Evolutionary conservation across 2,797 vertebrate genomes (phyloP).

Genomic region (Chaetodon trifasciatus): DNA sequence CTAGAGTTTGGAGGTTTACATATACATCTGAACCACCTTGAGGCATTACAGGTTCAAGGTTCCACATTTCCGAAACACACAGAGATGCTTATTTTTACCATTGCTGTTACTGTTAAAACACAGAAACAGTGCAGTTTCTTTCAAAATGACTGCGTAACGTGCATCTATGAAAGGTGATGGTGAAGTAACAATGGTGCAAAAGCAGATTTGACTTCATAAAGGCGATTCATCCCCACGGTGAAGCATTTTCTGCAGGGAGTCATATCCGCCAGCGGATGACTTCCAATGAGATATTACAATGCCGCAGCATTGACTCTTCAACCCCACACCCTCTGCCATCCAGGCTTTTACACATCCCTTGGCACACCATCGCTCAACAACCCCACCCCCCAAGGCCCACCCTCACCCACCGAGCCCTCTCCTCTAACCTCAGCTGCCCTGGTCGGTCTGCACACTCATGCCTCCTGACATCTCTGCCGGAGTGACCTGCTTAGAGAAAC

Average conservation of each 20-base stretch:
- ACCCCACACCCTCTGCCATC: slow-evolving; percentile 23
- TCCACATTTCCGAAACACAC: slow-evolving; percentile 11
- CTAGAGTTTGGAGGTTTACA: slow-evolving; percentile 10
- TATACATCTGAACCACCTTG: slow-evolving; percentile 18
- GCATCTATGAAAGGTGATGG: slow-evolving; percentile 17
- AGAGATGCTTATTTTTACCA: not conserved
- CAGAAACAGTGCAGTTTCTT: not conserved
- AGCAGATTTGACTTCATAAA: slow-evolving; percentile 29
- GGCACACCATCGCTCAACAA: slow-evolving; percentile 31
- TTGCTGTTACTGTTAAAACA: slow-evolving; percentile 4
- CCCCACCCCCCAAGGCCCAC: not conserved
- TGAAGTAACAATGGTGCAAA: slow-evolving; percentile 11
- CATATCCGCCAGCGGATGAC: slow-evolving; percentile 10
- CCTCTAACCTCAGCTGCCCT: slow-evolving; percentile 52
- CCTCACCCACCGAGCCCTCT: slow-evolving; percentile 25
- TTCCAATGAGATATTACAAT: slow-evolving; percentile 26
- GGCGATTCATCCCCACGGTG: not conserved
- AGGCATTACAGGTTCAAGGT: slow-evolving; percentile 7
- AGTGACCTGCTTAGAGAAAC: slow-evolving; percentile 44
- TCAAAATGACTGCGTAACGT: slow-evolving; percentile 7
- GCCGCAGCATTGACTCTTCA: slow-evolving; percentile 35
- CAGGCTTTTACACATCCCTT: slow-evolving; percentile 51
- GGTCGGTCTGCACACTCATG: slow-evolving; percentile 27
- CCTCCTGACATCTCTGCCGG: slow-evolving; percentile 31
- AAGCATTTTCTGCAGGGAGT: slow-evolving; percentile 22